Percentiles rank a stretch among this genome's conserved stretches.
Conservation (phyloP, 2,113 vertebrate species). For the Apodemus speciosus region DNA sequence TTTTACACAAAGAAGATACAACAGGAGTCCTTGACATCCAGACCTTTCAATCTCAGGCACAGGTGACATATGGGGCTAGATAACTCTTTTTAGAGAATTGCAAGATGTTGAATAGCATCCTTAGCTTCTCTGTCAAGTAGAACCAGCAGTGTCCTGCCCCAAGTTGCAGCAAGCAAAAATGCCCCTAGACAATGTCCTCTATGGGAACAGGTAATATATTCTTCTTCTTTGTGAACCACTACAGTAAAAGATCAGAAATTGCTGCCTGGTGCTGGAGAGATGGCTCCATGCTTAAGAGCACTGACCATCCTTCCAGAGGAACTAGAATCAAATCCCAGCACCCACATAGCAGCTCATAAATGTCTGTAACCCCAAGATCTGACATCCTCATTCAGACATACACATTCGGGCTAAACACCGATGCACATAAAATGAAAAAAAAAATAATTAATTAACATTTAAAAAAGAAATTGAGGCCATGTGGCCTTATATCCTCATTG, state of each 20-base stretch:
- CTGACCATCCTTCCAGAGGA: background rate
- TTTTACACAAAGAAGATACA: constrained; percentile 6
- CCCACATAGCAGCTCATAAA: background rate
- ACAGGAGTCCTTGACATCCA: background rate
- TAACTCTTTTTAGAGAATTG: constrained; percentile 5
- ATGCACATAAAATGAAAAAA: background rate
- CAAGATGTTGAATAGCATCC: background rate
- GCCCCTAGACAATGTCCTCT: background rate
- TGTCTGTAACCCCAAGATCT: background rate
- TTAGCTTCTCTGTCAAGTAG: background rate
- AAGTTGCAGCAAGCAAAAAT: constrained; percentile 46
- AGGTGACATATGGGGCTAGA: background rate
- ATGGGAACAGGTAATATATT: background rate
- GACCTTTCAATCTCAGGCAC: background rate
- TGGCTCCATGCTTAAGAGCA: background rate
- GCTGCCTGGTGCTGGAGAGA: background rate
- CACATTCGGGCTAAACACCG: background rate
- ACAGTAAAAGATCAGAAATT: constrained; percentile 13
- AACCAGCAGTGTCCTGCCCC: background rate
- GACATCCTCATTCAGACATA: background rate
- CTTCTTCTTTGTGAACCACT: background rate
- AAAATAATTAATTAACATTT: background rate
- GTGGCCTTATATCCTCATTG: constrained; percentile 3
- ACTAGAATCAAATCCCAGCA: background rate
- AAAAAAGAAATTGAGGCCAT: constrained; percentile 11